Conservation (phyloP, 2,888 invertebrate species). For the Branchipolynoe longqiensis region DNA sequence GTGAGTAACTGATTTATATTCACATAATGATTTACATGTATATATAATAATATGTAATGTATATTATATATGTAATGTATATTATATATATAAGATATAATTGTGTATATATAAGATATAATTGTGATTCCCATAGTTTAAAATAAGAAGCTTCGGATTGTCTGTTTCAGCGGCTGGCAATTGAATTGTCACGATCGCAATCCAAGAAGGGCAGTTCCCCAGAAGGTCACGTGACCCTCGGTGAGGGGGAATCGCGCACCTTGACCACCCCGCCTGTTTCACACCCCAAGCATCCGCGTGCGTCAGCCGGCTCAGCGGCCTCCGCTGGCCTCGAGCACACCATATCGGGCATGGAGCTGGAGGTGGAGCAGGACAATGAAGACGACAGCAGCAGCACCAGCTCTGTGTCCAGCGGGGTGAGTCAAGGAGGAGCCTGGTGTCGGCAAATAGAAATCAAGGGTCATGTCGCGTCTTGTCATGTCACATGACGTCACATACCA, state of each 20-base stretch:
- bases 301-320: not conserved
- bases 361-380: conserved; percentile 68
- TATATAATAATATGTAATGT: no score
- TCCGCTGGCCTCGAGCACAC: not conserved
- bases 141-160: conserved; percentile 19
- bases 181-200: conserved; percentile 78
- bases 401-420: conserved; percentile 73
- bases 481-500: no score
- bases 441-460: no score
- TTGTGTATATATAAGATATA: no score
- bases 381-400: conserved; percentile 71
- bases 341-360: conserved; percentile 26
- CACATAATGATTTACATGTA: no score
- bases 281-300: not conserved
- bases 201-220: conserved; percentile 63
- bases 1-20: no score
- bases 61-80: no score
- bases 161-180: conserved; percentile 76
- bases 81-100: no score
- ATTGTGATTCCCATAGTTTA: no score
- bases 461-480: no score
- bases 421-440: no score
- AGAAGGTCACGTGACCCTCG: conserved; percentile 21
- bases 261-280: conserved; percentile 2
- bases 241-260: not conserved